These are phyloP conservation scores for Monopterus albus DNA, from an alignment of 2,113 vertebrate genomes.

Conservation along the genomic window DNA sequence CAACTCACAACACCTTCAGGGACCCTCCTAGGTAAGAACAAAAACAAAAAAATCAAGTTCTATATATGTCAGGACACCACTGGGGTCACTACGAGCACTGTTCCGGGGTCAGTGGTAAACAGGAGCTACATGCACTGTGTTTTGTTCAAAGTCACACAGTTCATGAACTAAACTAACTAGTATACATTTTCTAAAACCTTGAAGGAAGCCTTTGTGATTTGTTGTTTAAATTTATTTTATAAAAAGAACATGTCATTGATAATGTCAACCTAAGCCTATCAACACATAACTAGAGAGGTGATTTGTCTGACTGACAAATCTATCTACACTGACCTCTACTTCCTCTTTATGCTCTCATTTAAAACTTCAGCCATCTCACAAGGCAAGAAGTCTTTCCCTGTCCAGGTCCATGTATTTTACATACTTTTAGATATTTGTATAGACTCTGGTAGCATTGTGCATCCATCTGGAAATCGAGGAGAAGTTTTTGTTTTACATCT, in stretches of 20 bases:
- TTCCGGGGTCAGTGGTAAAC: constrained; percentile 65
- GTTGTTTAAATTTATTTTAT: constrained; percentile 78
- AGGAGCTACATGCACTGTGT: constrained; percentile 57
- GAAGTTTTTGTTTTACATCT: constrained; percentile 16
- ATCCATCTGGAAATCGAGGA: constrained; percentile 1
- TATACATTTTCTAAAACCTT: constrained; percentile 69
- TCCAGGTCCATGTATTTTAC: constrained; percentile 28
- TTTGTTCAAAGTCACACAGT: constrained; percentile 64
- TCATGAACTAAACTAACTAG: constrained; percentile 67
- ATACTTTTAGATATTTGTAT: constrained; percentile 24
- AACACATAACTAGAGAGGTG: constrained; percentile 28
- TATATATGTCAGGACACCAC: background rate
- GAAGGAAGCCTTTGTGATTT: constrained; percentile 85
- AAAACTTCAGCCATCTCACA: constrained; percentile 77
- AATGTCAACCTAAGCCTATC: constrained; percentile 79
- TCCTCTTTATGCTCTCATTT: constrained; percentile 15
- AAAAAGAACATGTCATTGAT: constrained; percentile 26
- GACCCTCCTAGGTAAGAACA: constrained; percentile 15
- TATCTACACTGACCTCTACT: constrained; percentile 17
- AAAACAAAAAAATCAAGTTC: background rate
- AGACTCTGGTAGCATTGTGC: constrained; percentile 20
- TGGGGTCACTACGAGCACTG: constrained; percentile 40
- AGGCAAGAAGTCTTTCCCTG: background rate
- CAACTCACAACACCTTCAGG: constrained; percentile 21
- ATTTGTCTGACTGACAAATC: constrained; percentile 6